Conservation (phyloP, 2,113 vertebrate genomes). For the Notarius quadriscutis region DNA sequence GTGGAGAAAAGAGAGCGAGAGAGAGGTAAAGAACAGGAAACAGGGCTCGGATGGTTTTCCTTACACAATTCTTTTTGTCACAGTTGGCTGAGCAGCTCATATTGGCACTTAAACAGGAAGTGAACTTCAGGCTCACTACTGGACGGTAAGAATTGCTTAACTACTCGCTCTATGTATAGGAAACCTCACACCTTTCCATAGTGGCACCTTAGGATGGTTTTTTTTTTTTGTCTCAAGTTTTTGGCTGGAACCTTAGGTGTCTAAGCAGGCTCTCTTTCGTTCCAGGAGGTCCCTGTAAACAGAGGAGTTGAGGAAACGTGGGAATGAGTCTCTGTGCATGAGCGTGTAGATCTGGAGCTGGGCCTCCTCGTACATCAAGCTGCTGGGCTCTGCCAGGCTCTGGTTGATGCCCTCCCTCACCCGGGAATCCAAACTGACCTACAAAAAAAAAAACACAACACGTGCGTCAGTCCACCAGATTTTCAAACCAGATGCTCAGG, state of each 20-base stretch:
- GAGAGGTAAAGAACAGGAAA: constrained; percentile 70
- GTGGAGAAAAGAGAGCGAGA: constrained; percentile 17
- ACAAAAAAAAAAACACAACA: constrained; percentile 20
- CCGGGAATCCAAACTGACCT: constrained; percentile 97
- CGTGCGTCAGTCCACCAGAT: too few relatives aligned
- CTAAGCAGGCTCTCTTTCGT: constrained; percentile 80
- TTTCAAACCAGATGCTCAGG: too few relatives aligned
- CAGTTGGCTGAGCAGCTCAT: constrained; percentile 68
- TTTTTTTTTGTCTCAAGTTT: constrained; percentile 56
- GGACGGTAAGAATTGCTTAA: constrained; percentile 54
- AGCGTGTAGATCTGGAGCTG: constrained; percentile 98
- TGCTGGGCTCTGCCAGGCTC: constrained; percentile 88
- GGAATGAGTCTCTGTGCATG: constrained; percentile 98
- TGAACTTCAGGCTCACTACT: constrained; percentile 60
- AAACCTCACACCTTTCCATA: constrained; percentile 67
- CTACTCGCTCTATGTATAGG: constrained; percentile 59
- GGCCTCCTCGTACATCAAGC: constrained; percentile 90
- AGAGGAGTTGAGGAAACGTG: constrained; percentile 94
- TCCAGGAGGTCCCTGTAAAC: constrained; percentile 91
- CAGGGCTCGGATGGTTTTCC: constrained; percentile 62
- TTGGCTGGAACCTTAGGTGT: constrained; percentile 80
- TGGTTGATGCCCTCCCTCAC: constrained; percentile 93
- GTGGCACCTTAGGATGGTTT: constrained; percentile 68
- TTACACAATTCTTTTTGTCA: constrained; percentile 56
- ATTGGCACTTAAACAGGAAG: constrained; percentile 66